Conservation (phyloP, 1,140 invertebrate genomes). For the Oryctes rhinoceros region DNA sequence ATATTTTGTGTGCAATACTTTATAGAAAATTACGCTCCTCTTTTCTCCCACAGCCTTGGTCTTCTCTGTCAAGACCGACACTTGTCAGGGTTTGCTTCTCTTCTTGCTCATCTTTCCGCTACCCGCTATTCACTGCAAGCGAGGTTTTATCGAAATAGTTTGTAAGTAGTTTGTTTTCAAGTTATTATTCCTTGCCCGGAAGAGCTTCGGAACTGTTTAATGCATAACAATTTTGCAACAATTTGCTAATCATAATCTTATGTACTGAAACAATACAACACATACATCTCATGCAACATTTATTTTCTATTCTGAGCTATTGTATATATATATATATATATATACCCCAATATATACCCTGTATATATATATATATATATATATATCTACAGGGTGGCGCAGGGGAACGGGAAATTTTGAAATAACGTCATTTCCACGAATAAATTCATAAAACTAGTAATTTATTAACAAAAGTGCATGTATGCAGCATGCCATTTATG, state of each 20-base stretch:
- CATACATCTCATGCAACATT: too few relatives aligned
- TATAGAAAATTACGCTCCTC: constrained; percentile 30
- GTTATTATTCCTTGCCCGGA: constrained; percentile 15
- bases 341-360: too few relatives aligned
- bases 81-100: not conserved
- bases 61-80: constrained; percentile 2
- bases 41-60: not conserved
- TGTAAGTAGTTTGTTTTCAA: constrained; percentile 35
- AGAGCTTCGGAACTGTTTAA: not conserved
- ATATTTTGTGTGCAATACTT: constrained; percentile 36
- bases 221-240: not conserved
- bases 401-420: too few relatives aligned
- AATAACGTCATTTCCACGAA: too few relatives aligned
- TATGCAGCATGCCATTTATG: too few relatives aligned
- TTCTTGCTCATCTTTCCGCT: constrained; percentile 25
- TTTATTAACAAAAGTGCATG: too few relatives aligned
- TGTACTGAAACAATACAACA: too few relatives aligned
- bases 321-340: too few relatives aligned
- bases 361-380: too few relatives aligned
- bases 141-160: constrained; percentile 31
- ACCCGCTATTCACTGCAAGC: constrained; percentile 9
- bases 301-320: too few relatives aligned
- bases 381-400: too few relatives aligned
- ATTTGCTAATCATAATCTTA: not conserved
- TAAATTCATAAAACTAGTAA: too few relatives aligned